Evolutionary conservation across 2,888 invertebrate genomes (phyloP).

Genomic region (Molanna angustata): DNA sequence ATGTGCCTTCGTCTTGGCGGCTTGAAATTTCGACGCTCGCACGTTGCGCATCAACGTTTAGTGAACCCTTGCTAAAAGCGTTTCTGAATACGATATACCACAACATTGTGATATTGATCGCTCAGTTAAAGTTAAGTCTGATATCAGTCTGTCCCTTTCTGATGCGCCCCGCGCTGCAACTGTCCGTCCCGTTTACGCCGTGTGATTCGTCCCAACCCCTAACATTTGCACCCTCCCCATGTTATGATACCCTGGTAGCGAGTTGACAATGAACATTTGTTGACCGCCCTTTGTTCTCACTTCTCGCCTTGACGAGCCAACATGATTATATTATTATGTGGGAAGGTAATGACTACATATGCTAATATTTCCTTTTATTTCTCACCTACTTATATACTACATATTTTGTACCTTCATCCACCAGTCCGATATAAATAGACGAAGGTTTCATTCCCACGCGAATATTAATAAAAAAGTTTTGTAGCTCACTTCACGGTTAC

Average conservation of each 20-base stretch:
- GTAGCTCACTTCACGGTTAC: too few relatives aligned
- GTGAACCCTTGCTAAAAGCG: conserved; percentile 15
- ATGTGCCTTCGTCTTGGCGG: too few relatives aligned
- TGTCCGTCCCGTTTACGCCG: neutral
- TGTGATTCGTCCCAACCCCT: conserved; percentile 1
- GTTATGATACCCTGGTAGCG: conserved; percentile 26
- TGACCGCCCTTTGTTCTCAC: conserved; percentile 30
- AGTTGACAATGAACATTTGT: conserved; percentile 31
- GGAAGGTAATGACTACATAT: too few relatives aligned
- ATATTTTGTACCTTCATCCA: too few relatives aligned
- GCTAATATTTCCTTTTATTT: too few relatives aligned
- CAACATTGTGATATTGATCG: conserved; percentile 34
- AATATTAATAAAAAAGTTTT: too few relatives aligned
- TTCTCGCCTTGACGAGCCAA: conserved; percentile 6
- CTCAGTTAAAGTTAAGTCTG: conserved; percentile 29
- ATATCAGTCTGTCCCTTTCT: conserved; percentile 21
- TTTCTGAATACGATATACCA: conserved; percentile 29
- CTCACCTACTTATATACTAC: too few relatives aligned
- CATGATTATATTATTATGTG: neutral
- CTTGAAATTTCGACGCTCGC: too few relatives aligned
- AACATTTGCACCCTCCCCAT: conserved; percentile 14
- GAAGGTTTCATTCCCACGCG: too few relatives aligned
- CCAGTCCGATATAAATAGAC: too few relatives aligned
- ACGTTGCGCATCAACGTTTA: conserved; percentile 4
- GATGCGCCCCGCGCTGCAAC: conserved; percentile 1